Conservation (phyloP, 2,888 invertebrate species). For the Sympetrum striolatum region DNA sequence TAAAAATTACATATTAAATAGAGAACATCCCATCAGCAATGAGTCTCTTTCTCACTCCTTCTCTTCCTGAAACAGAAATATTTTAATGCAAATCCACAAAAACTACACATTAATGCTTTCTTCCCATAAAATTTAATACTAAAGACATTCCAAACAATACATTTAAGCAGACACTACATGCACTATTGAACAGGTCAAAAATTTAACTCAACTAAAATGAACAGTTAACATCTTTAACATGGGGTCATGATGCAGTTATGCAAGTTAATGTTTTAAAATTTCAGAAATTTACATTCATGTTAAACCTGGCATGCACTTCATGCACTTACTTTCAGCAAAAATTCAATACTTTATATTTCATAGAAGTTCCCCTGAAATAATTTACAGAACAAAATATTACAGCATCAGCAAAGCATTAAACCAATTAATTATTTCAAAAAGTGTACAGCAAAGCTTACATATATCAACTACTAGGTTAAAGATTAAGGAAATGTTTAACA, state of each 20-base stretch:
- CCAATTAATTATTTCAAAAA: constrained; percentile 40
- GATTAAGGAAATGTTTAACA: constrained; percentile 21
- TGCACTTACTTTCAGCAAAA: constrained; percentile 36
- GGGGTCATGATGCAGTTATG: constrained; percentile 39
- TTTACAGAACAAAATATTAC: constrained; percentile 36
- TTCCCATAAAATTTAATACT: constrained; percentile 1
- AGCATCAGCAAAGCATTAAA: constrained; percentile 42
- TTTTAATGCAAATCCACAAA: constrained; percentile 40
- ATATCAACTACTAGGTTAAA: constrained; percentile 39
- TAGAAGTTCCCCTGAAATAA: constrained; percentile 21
- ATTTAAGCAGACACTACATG: constrained; percentile 35
- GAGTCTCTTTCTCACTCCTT: background rate
- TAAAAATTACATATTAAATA: constrained; percentile 30
- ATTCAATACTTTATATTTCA: constrained; percentile 21
- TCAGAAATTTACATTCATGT: constrained; percentile 32
- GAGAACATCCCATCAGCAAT: constrained; percentile 39
- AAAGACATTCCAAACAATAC: constrained; percentile 38
- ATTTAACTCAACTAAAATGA: constrained; percentile 22
- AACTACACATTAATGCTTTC: constrained; percentile 42
- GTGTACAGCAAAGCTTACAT: constrained; percentile 40
- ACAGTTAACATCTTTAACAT: constrained; percentile 33
- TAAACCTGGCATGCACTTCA: constrained; percentile 18
- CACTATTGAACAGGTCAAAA: constrained; percentile 18
- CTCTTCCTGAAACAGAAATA: constrained; percentile 7
- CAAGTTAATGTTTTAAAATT: constrained; percentile 25